Percentiles rank a stretch among this genome's conserved stretches.
These are phyloP conservation scores for Gila orcuttii DNA, from an alignment of 2,113 vertebrate species.

Conservation along the genomic window DNA sequence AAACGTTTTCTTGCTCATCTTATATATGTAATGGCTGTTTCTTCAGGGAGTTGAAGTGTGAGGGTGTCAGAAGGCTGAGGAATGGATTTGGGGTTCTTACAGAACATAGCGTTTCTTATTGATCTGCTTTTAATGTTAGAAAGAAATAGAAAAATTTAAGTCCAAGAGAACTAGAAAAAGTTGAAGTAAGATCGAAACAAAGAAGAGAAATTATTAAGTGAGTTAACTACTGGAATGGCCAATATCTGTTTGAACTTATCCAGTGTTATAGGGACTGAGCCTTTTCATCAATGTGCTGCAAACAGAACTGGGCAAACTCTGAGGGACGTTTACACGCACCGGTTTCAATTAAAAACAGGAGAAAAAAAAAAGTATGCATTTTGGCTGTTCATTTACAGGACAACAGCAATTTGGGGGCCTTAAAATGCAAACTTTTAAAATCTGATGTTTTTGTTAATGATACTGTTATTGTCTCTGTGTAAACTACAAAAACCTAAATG, in stretches of 20 bases:
- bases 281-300: neutral
- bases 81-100: constrained; percentile 11
- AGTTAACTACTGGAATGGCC: constrained; percentile 24
- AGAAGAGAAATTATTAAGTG: constrained; percentile 32
- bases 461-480: no score
- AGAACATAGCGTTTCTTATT: neutral
- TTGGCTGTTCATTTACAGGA: no score
- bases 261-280: neutral
- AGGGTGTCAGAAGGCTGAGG: constrained; percentile 2
- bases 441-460: no score
- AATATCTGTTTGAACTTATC: neutral
- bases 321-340: no score
- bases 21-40: neutral
- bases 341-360: no score
- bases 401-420: no score
- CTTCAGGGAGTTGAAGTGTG: neutral
- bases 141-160: constrained; percentile 26
- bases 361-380: no score
- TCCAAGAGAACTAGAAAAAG: neutral
- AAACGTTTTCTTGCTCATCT: neutral
- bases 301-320: neutral
- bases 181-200: constrained; percentile 24
- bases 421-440: no score
- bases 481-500: no score
- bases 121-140: constrained; percentile 21